Evolutionary conservation across 2,113 vertebrate genomes (phyloP), one percentile per base, ranked within the genome.

Genomic region (Porphyrio hochstetteri): DNA sequence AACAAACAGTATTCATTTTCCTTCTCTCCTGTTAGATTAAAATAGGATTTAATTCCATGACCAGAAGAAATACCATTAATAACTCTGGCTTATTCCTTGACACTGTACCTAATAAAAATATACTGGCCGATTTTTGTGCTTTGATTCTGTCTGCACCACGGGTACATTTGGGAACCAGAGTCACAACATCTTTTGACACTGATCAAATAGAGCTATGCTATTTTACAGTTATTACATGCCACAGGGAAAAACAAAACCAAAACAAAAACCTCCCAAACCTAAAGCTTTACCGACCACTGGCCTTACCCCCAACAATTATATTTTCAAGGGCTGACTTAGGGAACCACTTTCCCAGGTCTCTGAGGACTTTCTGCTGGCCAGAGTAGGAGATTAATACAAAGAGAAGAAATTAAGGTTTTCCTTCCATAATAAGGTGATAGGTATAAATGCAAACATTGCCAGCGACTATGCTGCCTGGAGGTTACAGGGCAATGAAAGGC

Each of bases 1-100:
- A 93, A 78, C 59, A 92, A 94, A 72, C 7, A 42, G 31, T 46
- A 90, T 72, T 86, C 50, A 77, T 94, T 96, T 88, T 81, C 42
- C 60, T 80, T 88, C 35, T 88, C 42, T 33, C 55, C 4, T 3
- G 25, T 78, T 70, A 82, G 46, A 88, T 90, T 92, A 86, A 96
- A 93, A 88, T 56, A 77, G 68, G 42, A 92, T 92, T 94, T 95
- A 88, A 94, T 88, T 86, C 71, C 35, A 55, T 55, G 50, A 69
- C 11, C 82, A 90, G 60, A 67, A 94, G 64, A 95, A 95, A 71
- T 68, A 40, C 16, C 63, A 67, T 74, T 95, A 95, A 82, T 93
- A 93, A 93, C 28, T 64, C 35, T 18, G 28, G 23, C 21, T 86
- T 95, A 75, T 86, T 90, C n/a, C 64, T 82, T 88, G 60, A 87